Base-by-base conservation (phyloP, 2,113 vertebrate genomes). In the Prunella fulvescens region DNA sequence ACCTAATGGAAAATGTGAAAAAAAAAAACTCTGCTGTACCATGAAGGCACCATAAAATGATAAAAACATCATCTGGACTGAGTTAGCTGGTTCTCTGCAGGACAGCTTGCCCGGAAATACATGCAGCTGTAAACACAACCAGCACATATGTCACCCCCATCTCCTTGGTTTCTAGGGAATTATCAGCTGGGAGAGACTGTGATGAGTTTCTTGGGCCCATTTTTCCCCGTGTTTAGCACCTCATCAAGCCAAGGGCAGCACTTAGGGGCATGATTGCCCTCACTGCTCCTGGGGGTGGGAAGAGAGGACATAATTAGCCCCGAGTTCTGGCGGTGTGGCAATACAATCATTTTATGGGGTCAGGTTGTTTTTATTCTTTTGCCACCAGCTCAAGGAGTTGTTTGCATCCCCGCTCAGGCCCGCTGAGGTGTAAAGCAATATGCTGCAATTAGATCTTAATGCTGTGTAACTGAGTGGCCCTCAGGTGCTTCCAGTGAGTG, bases 151-250 rank as follows among this genome's bases (percentile, higher is more conserved):
- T 88, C 93, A 40, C 19, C 53, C 19, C 81, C 65, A 86, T 92
- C 85, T 86, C 96, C 95, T 90, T 92, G 71, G 94, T 97, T 95
- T 94, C 96, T 19, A 94, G 94, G 96, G 56, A 94, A 95, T 92
- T 97, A 96, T 96, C 95, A 88, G 88, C 22, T 83, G 60, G 64
- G 67, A 90, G 79, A 60, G 82, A 65, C 56, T 37, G 40, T 67
- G 40, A 91, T 93, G 90, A 81, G 74, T 60, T 93, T 86, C 94
- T 97, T 96, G n/a, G 26, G 60, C 29, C 47, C 81, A 14, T 92
- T 97, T 90, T 83, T 28, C 78, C 60, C 5, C 19, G 28, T 64
- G 69, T 45, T 86, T 54, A 93, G 58, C 76, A 77, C 51, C 71
- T 92, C 65, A 91, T 67, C 57, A 86, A 83, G 54, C 19, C 13